Base-by-base conservation (phyloP, 2,797 vertebrate species). In the Okamejei kenojei region DNA sequence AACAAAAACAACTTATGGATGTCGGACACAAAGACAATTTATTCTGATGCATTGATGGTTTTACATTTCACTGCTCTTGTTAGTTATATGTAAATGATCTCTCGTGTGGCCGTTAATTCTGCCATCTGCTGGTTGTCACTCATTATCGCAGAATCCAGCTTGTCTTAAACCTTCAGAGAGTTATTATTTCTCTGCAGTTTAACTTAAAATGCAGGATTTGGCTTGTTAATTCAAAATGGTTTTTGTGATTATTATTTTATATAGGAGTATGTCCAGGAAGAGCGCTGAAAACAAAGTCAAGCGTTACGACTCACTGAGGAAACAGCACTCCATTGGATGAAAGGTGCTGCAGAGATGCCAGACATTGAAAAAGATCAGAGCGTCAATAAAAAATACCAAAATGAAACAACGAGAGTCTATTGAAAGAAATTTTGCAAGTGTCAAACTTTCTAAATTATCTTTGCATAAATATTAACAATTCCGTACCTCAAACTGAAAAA, bases 221-320 rank as follows among this genome's bases (percentile, higher is more conserved):
- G 58, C 80, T 58, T 32, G 23, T 63, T 86, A 9, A 88, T 65
- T 65, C 6, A 88, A 88, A 61, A 7, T 10, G 35, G 11, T 73
- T 71, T 91, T 73, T 73, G 68, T 91, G 8, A 38, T 92, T 58
- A 74, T 74, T 74, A 7, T 74, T 74, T 74, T 74, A 74, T 92
- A 54, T 96, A 99, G 98, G 97, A 99, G 98, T 95, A 97, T 98
- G 96, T 97, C 97, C 96, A 97, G 96, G 96, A 99, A 98, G 95
- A 98, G 97, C 94, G 97, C 97, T 95, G 96, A 96, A 95, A 97
- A 97, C 95, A 96, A 96, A 95, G 96, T 97, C 95, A 97, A 97
- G 95, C 97, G 96, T 95, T 96, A 96, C 95, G 97, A 97, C 95
- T 96, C 96, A 95, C 96, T 97, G 95, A 97, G 96, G 95, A 94